These are phyloP conservation scores for Chironomus striatipennis DNA, from an alignment of 1,140 invertebrate species.

Conservation along the genomic window DNA sequence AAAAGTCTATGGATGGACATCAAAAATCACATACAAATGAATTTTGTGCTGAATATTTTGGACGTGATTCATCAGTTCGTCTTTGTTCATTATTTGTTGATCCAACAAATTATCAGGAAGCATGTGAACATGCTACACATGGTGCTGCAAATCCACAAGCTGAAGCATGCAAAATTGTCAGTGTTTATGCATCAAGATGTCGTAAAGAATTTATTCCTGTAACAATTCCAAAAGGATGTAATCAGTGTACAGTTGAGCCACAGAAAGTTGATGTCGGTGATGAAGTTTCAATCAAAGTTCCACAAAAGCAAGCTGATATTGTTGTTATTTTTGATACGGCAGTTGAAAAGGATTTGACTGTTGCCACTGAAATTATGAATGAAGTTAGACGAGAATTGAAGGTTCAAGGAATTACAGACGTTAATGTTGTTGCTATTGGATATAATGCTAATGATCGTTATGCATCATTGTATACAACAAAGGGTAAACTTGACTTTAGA, in stretches of 20 bases:
- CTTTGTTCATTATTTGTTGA: conserved; percentile 40
- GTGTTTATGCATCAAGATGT: conserved; percentile 50
- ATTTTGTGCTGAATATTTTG: conserved; percentile 55
- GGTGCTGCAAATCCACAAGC: conserved; percentile 39
- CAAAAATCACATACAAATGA: conserved; percentile 37
- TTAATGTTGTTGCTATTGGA: conserved; percentile 48
- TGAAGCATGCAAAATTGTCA: conserved; percentile 49
- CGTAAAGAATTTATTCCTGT: conserved; percentile 44
- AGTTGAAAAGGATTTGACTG: conserved; percentile 35
- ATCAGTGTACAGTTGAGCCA: conserved; percentile 50
- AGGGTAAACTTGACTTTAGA: conserved; percentile 47
- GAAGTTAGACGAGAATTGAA: conserved; percentile 35
- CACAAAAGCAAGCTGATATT: conserved; percentile 62
- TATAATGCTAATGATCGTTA: conserved; percentile 45
- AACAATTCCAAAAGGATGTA: conserved; percentile 48
- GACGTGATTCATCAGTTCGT: conserved; percentile 48
- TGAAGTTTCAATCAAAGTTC: conserved; percentile 54
- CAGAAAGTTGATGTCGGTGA: conserved; percentile 44
- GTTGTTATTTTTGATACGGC: conserved; percentile 59
- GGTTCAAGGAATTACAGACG: conserved; percentile 47
- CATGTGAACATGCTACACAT: conserved; percentile 52
- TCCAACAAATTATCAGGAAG: conserved; percentile 44
- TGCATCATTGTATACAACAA: conserved; percentile 48
- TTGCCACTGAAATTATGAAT: conserved; percentile 35
- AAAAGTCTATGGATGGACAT: conserved; percentile 43